Evolutionary conservation across 2,888 invertebrate species (phyloP).

Genomic region (Philereme vetulata): DNA sequence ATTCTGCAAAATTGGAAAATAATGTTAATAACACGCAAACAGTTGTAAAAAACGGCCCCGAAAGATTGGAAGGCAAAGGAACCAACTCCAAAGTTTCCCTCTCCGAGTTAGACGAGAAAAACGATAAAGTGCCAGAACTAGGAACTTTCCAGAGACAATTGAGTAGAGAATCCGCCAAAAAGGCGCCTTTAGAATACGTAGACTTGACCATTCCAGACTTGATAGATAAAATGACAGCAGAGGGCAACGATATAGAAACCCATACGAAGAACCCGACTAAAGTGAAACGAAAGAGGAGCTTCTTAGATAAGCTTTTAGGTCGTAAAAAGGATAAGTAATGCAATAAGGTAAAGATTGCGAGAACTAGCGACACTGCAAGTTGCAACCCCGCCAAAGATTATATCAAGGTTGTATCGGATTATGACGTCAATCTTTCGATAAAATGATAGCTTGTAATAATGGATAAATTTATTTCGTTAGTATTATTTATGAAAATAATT

Average conservation of each 20-base stretch:
- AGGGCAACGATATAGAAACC: constrained; percentile 65
- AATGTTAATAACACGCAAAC: constrained; percentile 43
- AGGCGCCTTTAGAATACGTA: constrained; percentile 53
- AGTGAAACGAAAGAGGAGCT: constrained; percentile 78
- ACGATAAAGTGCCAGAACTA: constrained; percentile 71
- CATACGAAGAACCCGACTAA: constrained; percentile 63
- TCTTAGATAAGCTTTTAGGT: constrained; percentile 75
- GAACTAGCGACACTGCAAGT: constrained; percentile 56
- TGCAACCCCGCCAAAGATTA: constrained; percentile 76
- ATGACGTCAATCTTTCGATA: constrained; percentile 72
- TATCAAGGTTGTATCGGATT: constrained; percentile 59
- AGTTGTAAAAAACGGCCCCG: constrained; percentile 60
- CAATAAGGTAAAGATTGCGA: constrained; percentile 40
- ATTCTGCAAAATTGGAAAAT: constrained; percentile 37
- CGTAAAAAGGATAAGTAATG: constrained; percentile 69
- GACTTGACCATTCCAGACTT: constrained; percentile 74
- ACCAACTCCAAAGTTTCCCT: constrained; percentile 61
- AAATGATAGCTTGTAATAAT: constrained; percentile 44
- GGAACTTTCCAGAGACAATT: constrained; percentile 60
- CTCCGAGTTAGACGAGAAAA: constrained; percentile 68
- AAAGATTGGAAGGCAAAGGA: constrained; percentile 42
- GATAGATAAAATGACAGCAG: constrained; percentile 70
- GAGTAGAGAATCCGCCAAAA: constrained; percentile 62
- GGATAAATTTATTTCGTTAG: constrained; percentile 44
- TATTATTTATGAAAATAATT: constrained; percentile 64